Conservation (phyloP, 2,888 invertebrate species). For the Eremobia ochroleuca region DNA sequence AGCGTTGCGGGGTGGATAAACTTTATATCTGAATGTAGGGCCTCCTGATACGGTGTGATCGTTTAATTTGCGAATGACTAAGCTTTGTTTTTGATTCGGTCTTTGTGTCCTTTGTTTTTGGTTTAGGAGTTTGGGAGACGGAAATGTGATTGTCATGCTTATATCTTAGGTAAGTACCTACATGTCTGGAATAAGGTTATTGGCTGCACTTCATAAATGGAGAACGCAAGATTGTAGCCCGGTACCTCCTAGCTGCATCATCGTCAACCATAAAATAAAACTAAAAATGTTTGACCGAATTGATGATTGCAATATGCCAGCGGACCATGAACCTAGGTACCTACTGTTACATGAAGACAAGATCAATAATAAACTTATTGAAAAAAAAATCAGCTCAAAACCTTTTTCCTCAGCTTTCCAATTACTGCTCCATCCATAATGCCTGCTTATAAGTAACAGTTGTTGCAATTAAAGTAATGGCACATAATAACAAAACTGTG, state of each 20-base stretch:
- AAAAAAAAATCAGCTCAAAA: slow-evolving; percentile 8
- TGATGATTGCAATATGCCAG: not conserved
- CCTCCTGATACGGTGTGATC: slow-evolving; percentile 65
- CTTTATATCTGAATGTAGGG: slow-evolving; percentile 72
- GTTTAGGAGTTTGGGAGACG: not conserved
- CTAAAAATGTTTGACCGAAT: not conserved
- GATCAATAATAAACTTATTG: not conserved
- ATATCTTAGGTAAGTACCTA: not conserved
- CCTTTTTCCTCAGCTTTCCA: slow-evolving; percentile 4
- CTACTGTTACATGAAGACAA: not conserved
- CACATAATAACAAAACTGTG: slow-evolving; percentile 53
- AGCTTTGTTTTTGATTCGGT: slow-evolving; percentile 48
- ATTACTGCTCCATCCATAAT: slow-evolving; percentile 26
- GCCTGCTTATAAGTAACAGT: slow-evolving; percentile 30
- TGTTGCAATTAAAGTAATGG: slow-evolving; percentile 52
- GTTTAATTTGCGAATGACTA: slow-evolving; percentile 66
- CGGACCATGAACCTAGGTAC: not conserved
- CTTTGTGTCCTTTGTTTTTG: slow-evolving; percentile 51
- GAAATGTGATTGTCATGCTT: not conserved
- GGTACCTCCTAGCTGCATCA: not conserved
- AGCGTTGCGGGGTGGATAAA: slow-evolving; percentile 84
- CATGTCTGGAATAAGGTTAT: not conserved
- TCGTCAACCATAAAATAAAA: not conserved
- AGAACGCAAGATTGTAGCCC: not conserved
- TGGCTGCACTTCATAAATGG: not conserved